These are phyloP conservation scores for Girardinus metallicus DNA, from an alignment of 2,797 vertebrate genomes.

Conservation along the genomic window DNA sequence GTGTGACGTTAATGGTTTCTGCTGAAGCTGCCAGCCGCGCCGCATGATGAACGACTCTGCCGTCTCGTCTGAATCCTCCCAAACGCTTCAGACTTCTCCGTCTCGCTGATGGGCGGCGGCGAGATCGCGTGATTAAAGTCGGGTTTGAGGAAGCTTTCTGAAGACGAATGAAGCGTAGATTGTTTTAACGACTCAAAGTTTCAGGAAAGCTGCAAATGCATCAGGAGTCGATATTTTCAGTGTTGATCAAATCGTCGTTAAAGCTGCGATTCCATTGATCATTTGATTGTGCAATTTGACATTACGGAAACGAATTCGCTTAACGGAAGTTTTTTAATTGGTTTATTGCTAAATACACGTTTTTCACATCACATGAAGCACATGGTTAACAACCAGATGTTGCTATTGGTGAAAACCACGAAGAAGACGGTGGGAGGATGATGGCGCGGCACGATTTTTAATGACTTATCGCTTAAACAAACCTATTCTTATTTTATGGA, in stretches of 20 bases:
- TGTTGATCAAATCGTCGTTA: background rate
- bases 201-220: background rate
- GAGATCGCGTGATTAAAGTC: slow-evolving; percentile 3
- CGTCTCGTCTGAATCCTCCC: slow-evolving; percentile 14
- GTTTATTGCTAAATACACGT: no score
- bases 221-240: background rate
- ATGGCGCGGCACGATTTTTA: no score
- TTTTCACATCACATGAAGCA: no score
- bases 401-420: no score
- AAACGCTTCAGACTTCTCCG: background rate
- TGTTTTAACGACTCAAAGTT: background rate
- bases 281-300: no score
- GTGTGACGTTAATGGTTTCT: slow-evolving; percentile 11
- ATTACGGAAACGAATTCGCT: no score
- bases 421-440: no score
- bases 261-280: no score
- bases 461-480: no score
- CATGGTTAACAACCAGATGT: no score
- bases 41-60: slow-evolving; percentile 2
- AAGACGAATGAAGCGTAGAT: background rate
- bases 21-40: slow-evolving; percentile 7
- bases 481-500: no score
- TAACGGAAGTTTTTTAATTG: no score
- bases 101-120: background rate
- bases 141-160: background rate